Evolutionary conservation across 2,888 invertebrate genomes (phyloP).

Genomic region (Ectemnius lituratus): DNA sequence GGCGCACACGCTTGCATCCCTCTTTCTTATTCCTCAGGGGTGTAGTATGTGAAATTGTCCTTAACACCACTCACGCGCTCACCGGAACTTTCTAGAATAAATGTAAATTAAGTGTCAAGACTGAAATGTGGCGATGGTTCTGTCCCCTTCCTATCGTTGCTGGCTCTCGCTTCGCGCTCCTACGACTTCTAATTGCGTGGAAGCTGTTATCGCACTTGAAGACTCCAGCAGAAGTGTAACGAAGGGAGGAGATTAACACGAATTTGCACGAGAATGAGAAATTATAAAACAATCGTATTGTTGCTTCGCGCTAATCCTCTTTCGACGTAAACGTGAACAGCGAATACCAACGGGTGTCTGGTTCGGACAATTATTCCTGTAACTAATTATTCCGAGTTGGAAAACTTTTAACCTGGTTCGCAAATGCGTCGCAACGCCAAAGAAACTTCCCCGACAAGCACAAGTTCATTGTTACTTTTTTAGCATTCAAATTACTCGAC

Average conservation of each 20-base stretch:
- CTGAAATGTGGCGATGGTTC: constrained; percentile 1
- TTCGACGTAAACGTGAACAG: not conserved
- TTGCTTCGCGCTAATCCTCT: no score
- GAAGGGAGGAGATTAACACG: no score
- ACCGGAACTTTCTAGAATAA: not conserved
- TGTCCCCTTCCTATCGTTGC: not conserved
- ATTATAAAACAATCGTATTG: no score
- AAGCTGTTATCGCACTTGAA: constrained; percentile 2
- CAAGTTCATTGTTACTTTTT: constrained; percentile 38
- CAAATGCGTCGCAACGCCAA: constrained; percentile 13
- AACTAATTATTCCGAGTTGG: no score
- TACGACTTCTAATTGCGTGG: not conserved
- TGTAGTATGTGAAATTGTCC: not conserved
- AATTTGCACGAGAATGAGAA: no score
- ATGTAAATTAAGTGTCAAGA: constrained; percentile 1
- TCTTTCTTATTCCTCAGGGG: not conserved
- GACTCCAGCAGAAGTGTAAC: not conserved
- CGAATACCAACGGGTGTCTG: no score
- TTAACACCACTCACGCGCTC: not conserved
- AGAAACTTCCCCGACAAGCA: constrained; percentile 21
- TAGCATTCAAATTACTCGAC: constrained; percentile 39
- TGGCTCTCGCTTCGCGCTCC: not conserved
- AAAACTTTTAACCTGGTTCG: no score
- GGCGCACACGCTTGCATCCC: not conserved
- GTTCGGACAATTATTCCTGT: no score